Base-by-base conservation (phyloP, 2,888 invertebrate species). In the Steromphala cineraria region DNA sequence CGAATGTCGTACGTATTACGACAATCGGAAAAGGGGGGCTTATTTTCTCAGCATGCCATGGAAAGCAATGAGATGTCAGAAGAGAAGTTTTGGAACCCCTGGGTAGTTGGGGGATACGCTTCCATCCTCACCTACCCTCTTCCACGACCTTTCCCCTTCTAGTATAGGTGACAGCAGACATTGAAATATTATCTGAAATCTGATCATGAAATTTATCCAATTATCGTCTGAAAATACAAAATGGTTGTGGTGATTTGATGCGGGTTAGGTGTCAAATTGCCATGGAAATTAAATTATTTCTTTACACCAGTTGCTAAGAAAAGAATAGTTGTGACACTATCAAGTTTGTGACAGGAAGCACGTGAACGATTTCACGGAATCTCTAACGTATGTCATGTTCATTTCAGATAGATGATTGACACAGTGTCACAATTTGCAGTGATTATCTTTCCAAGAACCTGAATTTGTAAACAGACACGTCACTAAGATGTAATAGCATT, bases 1-100 rank as follows among this genome's bases (percentile, higher is more conserved):
- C 71, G 71, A 71, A 71, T 71, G 71, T 71, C 71, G 71, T 71
- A 71, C 71, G 19, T 71, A 71, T 71, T 71, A 71, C 71, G 71
- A 71, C 71, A 17, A 71, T 71, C 71, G 36, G 71, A 71, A 40
- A 71, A 36, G 71, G 31, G 71, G 17, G 40, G 4, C 71, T 71
- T 40, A 31, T 31, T 71, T 71, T 36, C 71, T 10, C 71, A 71
- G 71, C 71, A 31, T 36, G 71, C 28, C 36, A 36, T 40, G 36
- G 71, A 71, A 71, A 36, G 71, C n/a, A 71, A 71, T 36, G 31
- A 71, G 36, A 71, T 71, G 40, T 71, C 71, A 24, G 28, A n/a
- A 19, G n/a, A 31, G 28, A 36, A 15, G 36, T n/a, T 71, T 71
- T 40, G 36, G 71, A 36, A 71, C 71, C 71, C 71, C 71, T 40